Conservation (phyloP, 2,797 vertebrate genomes). For the Microctenopoma lineatum region DNA sequence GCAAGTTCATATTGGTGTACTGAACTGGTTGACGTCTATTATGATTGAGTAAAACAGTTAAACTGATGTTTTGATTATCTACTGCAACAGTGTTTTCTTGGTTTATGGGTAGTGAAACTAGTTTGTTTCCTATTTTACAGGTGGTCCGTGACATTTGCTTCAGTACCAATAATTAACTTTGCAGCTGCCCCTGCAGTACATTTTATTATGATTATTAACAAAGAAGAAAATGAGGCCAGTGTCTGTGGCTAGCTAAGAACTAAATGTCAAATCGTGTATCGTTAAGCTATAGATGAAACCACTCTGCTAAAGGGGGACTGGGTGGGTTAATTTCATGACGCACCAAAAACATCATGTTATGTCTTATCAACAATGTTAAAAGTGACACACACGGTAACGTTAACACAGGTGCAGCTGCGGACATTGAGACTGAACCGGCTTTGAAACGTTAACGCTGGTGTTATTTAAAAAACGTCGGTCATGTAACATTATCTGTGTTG, state of each 20-base stretch:
- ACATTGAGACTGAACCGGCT: slow-evolving; percentile 53
- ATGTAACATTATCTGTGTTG: not conserved
- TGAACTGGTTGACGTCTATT: slow-evolving; percentile 1
- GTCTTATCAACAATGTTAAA: slow-evolving; percentile 9
- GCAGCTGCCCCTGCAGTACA: slow-evolving; percentile 25
- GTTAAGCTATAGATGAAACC: slow-evolving; percentile 5
- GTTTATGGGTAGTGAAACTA: slow-evolving; percentile 41
- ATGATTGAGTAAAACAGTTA: not conserved
- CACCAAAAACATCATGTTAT: slow-evolving; percentile 21
- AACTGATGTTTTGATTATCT: not conserved
- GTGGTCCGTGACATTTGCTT: slow-evolving; percentile 28
- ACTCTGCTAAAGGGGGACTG: slow-evolving; percentile 15
- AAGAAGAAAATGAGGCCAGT: not conserved
- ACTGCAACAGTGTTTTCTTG: not conserved
- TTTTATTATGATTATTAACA: slow-evolving; percentile 6
- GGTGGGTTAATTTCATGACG: slow-evolving; percentile 29
- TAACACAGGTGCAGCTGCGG: slow-evolving; percentile 38
- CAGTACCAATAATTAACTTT: slow-evolving; percentile 3
- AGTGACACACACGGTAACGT: slow-evolving; percentile 12
- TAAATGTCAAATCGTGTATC: slow-evolving; percentile 29
- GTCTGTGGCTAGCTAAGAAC: not conserved
- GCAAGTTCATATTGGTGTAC: not conserved
- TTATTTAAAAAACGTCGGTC: slow-evolving; percentile 40
- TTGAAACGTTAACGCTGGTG: slow-evolving; percentile 31
- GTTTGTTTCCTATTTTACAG: slow-evolving; percentile 45